A percentile compares a stretch with the other conserved stretches of the same genome.
Evolutionary conservation across 92 coral and sea anemone genomes (phyloP).

Genomic region (Desmophyllum pertusum): DNA sequence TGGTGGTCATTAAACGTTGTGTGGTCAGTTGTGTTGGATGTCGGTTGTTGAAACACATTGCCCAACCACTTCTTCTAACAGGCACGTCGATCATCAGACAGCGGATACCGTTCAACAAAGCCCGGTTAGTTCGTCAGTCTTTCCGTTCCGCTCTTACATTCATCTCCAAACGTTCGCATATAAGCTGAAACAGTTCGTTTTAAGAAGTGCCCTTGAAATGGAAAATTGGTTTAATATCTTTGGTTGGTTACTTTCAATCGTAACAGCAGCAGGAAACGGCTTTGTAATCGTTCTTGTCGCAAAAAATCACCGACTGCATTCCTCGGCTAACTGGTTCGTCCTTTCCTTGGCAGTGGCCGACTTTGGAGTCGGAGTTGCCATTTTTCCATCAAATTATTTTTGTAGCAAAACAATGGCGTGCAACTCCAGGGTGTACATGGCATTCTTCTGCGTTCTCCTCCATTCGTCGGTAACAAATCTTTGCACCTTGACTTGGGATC

Average conservation of each 20-base stretch:
- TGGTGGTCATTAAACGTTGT: too few relatives aligned
- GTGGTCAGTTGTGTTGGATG: too few relatives aligned
- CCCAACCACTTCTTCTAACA: too few relatives aligned
- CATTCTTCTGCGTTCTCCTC: conserved; percentile 20
- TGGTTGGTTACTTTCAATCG: conserved; percentile 14
- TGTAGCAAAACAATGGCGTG: not conserved
- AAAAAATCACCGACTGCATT: conserved; percentile 1
- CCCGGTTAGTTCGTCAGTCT: too few relatives aligned
- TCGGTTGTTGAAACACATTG: too few relatives aligned
- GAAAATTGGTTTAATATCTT: not conserved
- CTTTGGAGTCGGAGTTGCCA: not conserved
- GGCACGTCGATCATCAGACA: too few relatives aligned
- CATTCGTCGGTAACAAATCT: conserved; percentile 38
- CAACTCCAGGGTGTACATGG: not conserved
- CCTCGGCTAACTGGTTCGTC: conserved; percentile 27
- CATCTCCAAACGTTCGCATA: not conserved
- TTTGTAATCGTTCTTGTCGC: conserved; percentile 11
- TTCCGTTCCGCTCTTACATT: not conserved
- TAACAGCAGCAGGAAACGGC: conserved; percentile 21
- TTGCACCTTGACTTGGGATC: conserved; percentile 40
- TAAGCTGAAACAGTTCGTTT: not conserved
- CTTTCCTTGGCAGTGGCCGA: conserved; percentile 29
- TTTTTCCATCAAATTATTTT: conserved; percentile 4
- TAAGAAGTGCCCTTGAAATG: not conserved
- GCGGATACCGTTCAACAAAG: too few relatives aligned